A percentile compares a stretch with the other conserved stretches of the same genome.
phyloP scores from a whole-genome alignment of 2,888 invertebrate genomes.

The Barypeithes pellucidus region DNA sequence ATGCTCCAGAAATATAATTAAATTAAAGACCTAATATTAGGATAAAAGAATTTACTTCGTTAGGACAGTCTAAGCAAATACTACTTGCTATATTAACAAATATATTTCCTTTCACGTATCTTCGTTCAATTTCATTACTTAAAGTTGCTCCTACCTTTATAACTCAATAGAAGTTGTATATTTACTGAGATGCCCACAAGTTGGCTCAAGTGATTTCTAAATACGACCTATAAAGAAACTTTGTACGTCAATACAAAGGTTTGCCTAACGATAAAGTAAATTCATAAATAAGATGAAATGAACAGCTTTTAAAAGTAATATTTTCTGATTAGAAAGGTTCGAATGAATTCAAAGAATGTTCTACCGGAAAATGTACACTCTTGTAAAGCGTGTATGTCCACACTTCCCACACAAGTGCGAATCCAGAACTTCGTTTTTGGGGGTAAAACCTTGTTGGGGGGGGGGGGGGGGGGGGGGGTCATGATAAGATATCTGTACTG shows the following conservation, averaged over 20 bases:
- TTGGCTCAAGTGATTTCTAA: slow-evolving; percentile 43
- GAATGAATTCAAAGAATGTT: too few relatives aligned
- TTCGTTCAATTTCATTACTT: slow-evolving; percentile 46
- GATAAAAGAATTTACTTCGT: slow-evolving; percentile 34
- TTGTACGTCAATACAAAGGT: slow-evolving; percentile 28
- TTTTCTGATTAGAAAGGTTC: too few relatives aligned
- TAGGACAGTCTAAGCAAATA: slow-evolving; percentile 34
- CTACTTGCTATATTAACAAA: slow-evolving; percentile 32
- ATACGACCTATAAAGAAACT: slow-evolving; percentile 43
- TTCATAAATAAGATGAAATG: background rate
- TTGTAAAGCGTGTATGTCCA: too few relatives aligned
- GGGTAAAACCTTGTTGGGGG: too few relatives aligned
- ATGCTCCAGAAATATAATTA: slow-evolving; percentile 17
- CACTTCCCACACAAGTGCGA: too few relatives aligned
- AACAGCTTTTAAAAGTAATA: background rate
- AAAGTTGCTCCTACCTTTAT: slow-evolving; percentile 48
- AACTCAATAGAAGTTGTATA: slow-evolving; percentile 50
- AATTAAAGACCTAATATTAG: slow-evolving; percentile 9
- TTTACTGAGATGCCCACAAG: slow-evolving; percentile 40
- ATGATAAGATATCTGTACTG: too few relatives aligned
- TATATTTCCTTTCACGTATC: slow-evolving; percentile 51
- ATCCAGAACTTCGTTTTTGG: too few relatives aligned
- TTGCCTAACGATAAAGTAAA: background rate
- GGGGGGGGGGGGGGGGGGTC: too few relatives aligned
- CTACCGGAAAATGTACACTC: too few relatives aligned